These are phyloP conservation scores for Calidris pugnax DNA, from an alignment of 2,113 vertebrate genomes.

Conservation along the genomic window DNA sequence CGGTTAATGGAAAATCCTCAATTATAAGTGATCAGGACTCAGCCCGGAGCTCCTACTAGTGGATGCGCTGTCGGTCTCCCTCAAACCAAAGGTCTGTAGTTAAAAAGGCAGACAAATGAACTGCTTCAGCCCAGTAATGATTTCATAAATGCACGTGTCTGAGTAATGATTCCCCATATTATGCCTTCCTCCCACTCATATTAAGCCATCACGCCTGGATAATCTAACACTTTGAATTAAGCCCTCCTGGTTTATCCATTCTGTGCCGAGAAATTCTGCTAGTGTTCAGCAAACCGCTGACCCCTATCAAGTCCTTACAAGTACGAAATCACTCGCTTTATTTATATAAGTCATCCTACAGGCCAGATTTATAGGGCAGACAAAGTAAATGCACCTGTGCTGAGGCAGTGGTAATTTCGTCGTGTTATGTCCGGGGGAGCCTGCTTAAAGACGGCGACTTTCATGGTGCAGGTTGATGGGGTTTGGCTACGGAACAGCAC, in stretches of 20 bases:
- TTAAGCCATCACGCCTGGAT: constrained; percentile 39
- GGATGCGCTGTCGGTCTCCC: neutral
- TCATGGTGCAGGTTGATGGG: neutral
- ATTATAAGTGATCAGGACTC: neutral
- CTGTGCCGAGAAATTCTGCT: constrained; percentile 1
- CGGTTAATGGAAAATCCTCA: neutral
- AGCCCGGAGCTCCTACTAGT: constrained; percentile 4
- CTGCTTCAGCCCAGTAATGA: constrained; percentile 30
- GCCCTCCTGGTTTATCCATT: neutral
- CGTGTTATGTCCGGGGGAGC: neutral
- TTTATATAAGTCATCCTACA: constrained; percentile 24
- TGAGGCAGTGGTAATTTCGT: neutral
- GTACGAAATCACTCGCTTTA: neutral
- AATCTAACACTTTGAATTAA: constrained; percentile 41
- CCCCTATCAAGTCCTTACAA: constrained; percentile 23
- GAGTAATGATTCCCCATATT: constrained; percentile 30
- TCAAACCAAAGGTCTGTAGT: neutral
- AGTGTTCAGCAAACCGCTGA: neutral
- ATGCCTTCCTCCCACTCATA: constrained; percentile 19
- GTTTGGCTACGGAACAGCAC: neutral
- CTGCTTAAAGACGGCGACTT: neutral
- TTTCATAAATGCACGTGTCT: constrained; percentile 49
- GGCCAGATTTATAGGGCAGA: constrained; percentile 9
- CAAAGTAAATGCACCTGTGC: constrained; percentile 40
- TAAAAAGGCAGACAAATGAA: constrained; percentile 48